Evolutionary conservation across 2,888 invertebrate genomes (phyloP), one percentile per base, ranked within the genome.

Genomic region (Andrena trimmerana): DNA sequence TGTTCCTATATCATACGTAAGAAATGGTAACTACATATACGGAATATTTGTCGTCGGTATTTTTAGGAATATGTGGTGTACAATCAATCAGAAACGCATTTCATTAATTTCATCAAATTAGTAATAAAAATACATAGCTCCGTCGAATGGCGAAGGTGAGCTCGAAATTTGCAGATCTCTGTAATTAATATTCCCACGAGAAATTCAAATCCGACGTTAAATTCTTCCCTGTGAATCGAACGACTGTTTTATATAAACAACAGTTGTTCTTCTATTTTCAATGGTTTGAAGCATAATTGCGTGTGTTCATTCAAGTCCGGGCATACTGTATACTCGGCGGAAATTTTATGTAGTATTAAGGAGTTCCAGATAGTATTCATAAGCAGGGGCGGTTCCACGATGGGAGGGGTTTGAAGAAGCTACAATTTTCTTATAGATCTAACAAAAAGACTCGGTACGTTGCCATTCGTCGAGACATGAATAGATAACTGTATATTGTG

Each of bases 401-500:
- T 10, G 10, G 63, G 36, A 57, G 31, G 33, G 24, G 20, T 65
- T 63, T 57, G 20, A 63, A 71, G 24, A 24, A n/a, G 27, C n/a
- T 16, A n/a, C 20, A 72, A 20, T 10, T 50, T 36, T 66, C 31
- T 66, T n/a, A 73, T 50, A 66, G 7, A 73, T 27, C 73, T 36
- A 50, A 65, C 13, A 13, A 60, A 50, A n/a, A 31, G 20, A 8
- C 59, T 10, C 33, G 48, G 48, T 57, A 50, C n/a, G 31, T 33
- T 73, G 27, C 42, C 27, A 73, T 33, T 42, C 66, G 33, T 10
- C 16, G n/a, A 24, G 20, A 2, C 42, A 70, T 52, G 7, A n/a
- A 42, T 36, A 42, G 10, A 62, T 62, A 70, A 67, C 33, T 69
- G 59, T 52, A 69, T 69, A 77, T 77, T 65, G 20, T 63, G 24